Evolutionary conservation across 2,888 invertebrate genomes (phyloP).

Genomic region (Pocota personata): DNA sequence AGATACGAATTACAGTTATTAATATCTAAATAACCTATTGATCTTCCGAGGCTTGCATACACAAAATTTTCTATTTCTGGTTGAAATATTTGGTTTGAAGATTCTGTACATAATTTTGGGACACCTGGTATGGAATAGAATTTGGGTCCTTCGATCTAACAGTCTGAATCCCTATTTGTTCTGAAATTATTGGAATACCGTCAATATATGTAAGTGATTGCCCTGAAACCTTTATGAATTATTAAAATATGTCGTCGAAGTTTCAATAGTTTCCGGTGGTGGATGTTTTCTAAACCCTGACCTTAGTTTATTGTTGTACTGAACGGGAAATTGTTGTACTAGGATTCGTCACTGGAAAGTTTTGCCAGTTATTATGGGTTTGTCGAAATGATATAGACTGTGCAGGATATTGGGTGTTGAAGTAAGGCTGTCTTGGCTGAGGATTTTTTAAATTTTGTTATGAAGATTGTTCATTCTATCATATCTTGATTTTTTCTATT

Average conservation of each 20-base stretch:
- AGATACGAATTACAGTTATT: conserved; percentile 38
- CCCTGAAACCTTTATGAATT: background rate
- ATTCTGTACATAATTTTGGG: background rate
- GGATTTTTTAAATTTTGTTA: background rate
- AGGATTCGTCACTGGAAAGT: background rate
- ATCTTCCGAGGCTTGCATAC: conserved; percentile 46
- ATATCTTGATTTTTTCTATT: background rate
- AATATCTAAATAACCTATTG: conserved; percentile 61
- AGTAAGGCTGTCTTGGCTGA: too few relatives aligned
- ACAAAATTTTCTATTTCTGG: conserved; percentile 64
- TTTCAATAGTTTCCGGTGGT: background rate
- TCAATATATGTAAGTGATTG: background rate
- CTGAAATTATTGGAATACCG: background rate
- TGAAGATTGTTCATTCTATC: background rate
- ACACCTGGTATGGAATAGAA: background rate
- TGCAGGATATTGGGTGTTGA: too few relatives aligned
- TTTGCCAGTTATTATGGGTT: background rate
- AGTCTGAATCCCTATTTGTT: too few relatives aligned
- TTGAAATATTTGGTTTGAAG: background rate
- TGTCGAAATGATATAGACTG: background rate
- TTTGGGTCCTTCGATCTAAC: background rate
- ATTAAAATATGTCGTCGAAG: background rate
- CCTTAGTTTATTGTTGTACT: too few relatives aligned
- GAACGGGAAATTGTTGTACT: background rate
- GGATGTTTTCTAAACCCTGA: too few relatives aligned